Evolutionary conservation across 2,888 invertebrate genomes (phyloP), one percentile per base, ranked within the genome.

Genomic region (Actias luna): DNA sequence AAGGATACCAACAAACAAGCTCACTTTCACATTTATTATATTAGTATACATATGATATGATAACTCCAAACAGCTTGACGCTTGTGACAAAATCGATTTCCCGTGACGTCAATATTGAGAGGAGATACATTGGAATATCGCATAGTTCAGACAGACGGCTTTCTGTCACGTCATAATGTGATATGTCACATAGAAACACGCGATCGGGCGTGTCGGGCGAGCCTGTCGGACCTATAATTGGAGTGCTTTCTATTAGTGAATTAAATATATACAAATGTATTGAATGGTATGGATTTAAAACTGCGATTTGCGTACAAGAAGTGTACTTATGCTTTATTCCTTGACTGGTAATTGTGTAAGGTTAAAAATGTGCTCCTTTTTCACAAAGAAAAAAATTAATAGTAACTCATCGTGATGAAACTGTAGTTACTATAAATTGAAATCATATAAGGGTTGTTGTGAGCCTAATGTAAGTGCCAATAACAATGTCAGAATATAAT

Each of bases 171-270:
- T 55, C 55, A 55, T 55, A 55, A 55, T n/a, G 29, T 55, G 55
- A 55, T 55, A 29, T 55, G 55, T 55, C 16, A 55, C 55, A n/a
- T n/a, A 5, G 29, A 55, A 55, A 29, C 55, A 55, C 29, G 55
- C 55, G 27, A 55, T 29, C 29, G 29, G 55, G 55, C 55, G 55
- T 29, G 55, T 29, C 55, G 1, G 55, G 29, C 55, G 29, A 29
- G 55, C 55, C 29, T 29, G 55, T 55, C 29, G 16, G 29, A n/a
- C 14, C n/a, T 29, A n/a, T 55, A 55, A 55, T 55, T 55, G 55
- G 55, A 55, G 55, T 55, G 55, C n/a, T 55, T 55, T 55, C 55
- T 55, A 29, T 55, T 55, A 55, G 8, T 5, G 55, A 29, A 55
- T 29, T 29, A 55, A 55, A 55, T 29, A 55, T 29, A 29, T 55